A percentile compares a stretch with the other conserved stretches of the same genome.
Evolutionary conservation across 2,113 vertebrate genomes (phyloP).

Genomic region (Triplophysa rosa): DNA sequence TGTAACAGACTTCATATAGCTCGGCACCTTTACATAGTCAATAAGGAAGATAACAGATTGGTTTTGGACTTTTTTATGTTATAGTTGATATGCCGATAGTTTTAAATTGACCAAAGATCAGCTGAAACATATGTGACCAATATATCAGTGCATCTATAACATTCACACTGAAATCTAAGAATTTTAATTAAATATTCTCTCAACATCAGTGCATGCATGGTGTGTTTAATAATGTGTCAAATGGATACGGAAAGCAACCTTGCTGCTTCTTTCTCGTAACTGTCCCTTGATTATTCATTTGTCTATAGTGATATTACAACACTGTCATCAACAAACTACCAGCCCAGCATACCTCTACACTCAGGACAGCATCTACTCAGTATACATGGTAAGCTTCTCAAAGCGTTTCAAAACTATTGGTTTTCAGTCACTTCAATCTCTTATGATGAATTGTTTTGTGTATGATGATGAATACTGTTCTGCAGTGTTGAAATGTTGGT

Average conservation of each 20-base stretch:
- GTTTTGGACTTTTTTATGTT: no score
- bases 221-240: no score
- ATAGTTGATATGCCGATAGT: no score
- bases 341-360: constrained; percentile 82
- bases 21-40: no score
- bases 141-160: no score
- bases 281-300: background rate
- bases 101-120: no score
- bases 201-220: no score
- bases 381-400: constrained; percentile 78
- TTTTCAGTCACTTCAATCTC: background rate
- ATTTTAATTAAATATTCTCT: no score
- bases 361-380: constrained; percentile 85
- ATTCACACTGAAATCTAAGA: no score
- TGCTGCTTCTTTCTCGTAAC: background rate
- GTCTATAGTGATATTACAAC: constrained; percentile 83
- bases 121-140: no score
- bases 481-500: background rate
- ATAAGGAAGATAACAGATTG: no score
- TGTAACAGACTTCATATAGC: no score
- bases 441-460: background rate
- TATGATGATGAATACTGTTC: background rate
- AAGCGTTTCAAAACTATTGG: background rate
- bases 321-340: constrained; percentile 84
- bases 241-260: background rate